phyloP scores from a whole-genome alignment of 2,888 invertebrate genomes.

The Lasioglossum figueresi region DNA sequence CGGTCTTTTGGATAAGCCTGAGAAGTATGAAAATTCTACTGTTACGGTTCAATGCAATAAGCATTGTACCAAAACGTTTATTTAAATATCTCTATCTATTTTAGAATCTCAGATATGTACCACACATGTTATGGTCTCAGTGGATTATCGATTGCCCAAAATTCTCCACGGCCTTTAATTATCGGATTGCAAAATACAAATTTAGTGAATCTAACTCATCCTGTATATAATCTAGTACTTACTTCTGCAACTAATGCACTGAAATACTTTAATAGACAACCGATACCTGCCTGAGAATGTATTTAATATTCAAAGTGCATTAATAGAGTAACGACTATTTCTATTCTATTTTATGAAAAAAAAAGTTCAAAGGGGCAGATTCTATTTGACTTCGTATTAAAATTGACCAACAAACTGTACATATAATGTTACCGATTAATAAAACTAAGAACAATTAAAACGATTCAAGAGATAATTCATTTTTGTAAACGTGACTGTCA shows the following conservation, averaged over 20 bases:
- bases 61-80: neutral
- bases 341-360: conserved; percentile 40
- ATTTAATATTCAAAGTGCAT: conserved; percentile 45
- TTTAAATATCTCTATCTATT: conserved; percentile 67
- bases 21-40: conserved; percentile 88
- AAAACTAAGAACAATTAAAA: conserved; percentile 33
- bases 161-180: conserved; percentile 83
- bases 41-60: neutral
- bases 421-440: conserved; percentile 53
- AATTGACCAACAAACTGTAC: conserved; percentile 60
- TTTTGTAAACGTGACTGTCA: neutral
- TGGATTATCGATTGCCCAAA: conserved; percentile 97
- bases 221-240: conserved; percentile 79
- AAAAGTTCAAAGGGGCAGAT: conserved; percentile 31
- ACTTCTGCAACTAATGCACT: conserved; percentile 76
- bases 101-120: conserved; percentile 94
- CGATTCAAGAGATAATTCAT: neutral
- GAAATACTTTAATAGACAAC: conserved; percentile 75
- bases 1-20: conserved; percentile 98
- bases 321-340: conserved; percentile 48
- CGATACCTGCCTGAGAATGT: conserved; percentile 73
- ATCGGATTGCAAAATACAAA: conserved; percentile 80
- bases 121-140: conserved; percentile 98
- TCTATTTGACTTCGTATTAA: conserved; percentile 41
- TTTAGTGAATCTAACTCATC: conserved; percentile 78